These are phyloP conservation scores for Plecotus auritus DNA, from an alignment of 2,113 vertebrate genomes.

Conservation along the genomic window DNA sequence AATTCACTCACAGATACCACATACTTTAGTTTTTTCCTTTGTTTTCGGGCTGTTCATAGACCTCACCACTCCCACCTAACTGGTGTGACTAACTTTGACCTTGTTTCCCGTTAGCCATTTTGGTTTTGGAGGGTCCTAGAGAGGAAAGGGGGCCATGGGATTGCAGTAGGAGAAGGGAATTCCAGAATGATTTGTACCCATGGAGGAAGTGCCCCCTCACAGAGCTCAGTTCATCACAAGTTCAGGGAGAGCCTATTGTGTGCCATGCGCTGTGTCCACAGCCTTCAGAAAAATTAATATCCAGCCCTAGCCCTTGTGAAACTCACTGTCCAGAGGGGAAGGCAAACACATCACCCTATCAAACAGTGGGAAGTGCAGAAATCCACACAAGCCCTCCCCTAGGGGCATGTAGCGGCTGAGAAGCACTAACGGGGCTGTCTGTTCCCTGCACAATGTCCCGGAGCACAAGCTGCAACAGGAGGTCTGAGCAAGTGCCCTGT, in stretches of 20 bases:
- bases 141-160: neutral
- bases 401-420: neutral
- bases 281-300: neutral
- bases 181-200: neutral
- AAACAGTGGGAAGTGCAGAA: no score
- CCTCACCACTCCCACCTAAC: neutral
- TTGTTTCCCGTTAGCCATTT: neutral
- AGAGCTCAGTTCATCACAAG: neutral
- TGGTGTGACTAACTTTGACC: neutral
- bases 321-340: neutral
- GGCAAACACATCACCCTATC: neutral
- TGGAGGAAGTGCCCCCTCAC: neutral
- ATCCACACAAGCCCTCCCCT: accelerated
- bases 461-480: neutral
- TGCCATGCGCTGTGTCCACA: neutral
- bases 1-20: neutral
- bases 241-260: neutral
- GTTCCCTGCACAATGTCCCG: neutral
- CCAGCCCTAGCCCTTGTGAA: neutral
- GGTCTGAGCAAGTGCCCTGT: neutral
- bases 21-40: neutral
- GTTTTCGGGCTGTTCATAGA: neutral
- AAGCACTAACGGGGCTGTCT: neutral
- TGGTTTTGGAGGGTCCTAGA: neutral
- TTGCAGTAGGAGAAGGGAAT: neutral